phyloP scores from a whole-genome alignment of 2,113 vertebrate species.

The Syrmaticus mikado region DNA sequence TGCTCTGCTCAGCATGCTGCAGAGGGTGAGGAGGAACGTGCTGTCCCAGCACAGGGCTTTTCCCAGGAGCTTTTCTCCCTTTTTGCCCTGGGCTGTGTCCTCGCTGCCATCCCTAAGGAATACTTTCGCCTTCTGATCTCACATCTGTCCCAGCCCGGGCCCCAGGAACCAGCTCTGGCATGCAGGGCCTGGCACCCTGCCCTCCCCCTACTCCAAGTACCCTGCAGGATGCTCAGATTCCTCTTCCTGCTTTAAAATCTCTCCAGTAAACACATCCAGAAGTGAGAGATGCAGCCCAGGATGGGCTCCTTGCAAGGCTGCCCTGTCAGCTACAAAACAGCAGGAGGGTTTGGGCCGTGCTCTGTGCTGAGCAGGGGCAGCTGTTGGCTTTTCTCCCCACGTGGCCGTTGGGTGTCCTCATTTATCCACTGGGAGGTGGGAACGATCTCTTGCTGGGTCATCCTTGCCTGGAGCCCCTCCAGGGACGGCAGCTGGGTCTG shows the following conservation, averaged over 20 bases:
- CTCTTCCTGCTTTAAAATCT: not conserved
- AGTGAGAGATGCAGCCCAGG: not conserved
- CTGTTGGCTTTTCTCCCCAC: not conserved
- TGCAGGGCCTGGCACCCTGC: not conserved
- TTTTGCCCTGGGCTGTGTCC: not conserved
- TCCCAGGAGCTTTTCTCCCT: not conserved
- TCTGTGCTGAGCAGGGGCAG: not conserved
- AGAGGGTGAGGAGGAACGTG: not conserved
- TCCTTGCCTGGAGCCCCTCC: not conserved
- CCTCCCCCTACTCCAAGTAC: not conserved
- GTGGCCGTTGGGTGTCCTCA: not conserved
- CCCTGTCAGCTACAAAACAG: not conserved
- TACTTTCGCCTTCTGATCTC: not conserved
- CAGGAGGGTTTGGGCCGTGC: not conserved
- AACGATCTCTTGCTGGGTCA: not conserved
- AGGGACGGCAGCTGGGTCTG: rapidly evolving
- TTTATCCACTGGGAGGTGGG: not conserved
- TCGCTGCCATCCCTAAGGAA: not conserved
- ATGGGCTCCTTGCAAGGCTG: not conserved
- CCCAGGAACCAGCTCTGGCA: not conserved
- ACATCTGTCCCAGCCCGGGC: not conserved
- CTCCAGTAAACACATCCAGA: not conserved
- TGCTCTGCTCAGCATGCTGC: not conserved
- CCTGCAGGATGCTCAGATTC: not conserved
- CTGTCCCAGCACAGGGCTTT: not conserved